Conservation (phyloP, 2,113 vertebrate genomes). For the Cyprinodon variegatus region DNA sequence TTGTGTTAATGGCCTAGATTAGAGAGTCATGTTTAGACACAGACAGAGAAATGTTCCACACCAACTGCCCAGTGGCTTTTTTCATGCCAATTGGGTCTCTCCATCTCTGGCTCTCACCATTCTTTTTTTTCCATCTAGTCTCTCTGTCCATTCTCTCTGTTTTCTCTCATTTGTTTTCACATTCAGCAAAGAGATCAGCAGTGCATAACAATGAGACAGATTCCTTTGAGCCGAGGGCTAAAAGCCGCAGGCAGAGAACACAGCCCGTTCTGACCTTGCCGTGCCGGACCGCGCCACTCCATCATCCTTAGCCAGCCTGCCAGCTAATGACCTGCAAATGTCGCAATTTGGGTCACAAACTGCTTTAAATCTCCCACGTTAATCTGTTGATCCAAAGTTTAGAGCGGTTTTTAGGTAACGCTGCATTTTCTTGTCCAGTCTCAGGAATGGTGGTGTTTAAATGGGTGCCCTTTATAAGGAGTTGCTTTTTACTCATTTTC, state of each 20-base stretch:
- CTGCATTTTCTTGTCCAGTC: slow-evolving; percentile 15
- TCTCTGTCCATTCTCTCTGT: slow-evolving; percentile 15
- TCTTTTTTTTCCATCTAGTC: neutral
- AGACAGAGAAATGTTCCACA: slow-evolving; percentile 32
- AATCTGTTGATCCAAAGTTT: slow-evolving; percentile 53
- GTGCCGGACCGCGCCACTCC: slow-evolving; percentile 33
- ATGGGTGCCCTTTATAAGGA: neutral
- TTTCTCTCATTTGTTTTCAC: slow-evolving; percentile 45
- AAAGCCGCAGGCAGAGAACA: slow-evolving; percentile 30
- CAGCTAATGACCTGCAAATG: slow-evolving; percentile 54
- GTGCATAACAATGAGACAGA: slow-evolving; percentile 59
- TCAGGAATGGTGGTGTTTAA: neutral
- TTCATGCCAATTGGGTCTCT: slow-evolving; percentile 18
- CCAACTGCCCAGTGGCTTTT: slow-evolving; percentile 17
- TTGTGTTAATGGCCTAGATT: slow-evolving; percentile 61
- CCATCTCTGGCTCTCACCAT: slow-evolving; percentile 10
- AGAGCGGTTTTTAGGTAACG: slow-evolving; percentile 1
- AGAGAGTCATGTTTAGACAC: slow-evolving; percentile 42
- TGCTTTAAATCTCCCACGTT: slow-evolving; percentile 51
- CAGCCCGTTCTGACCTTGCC: slow-evolving; percentile 49
- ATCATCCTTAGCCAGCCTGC: slow-evolving; percentile 35
- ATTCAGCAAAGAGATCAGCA: slow-evolving; percentile 29
- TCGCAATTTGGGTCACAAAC: slow-evolving; percentile 31
- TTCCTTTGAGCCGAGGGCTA: slow-evolving; percentile 46
- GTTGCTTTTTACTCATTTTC: neutral